A percentile compares a stretch with the other conserved stretches of the same genome.
These are phyloP conservation scores for Azemiops feae DNA, from an alignment of 2,113 vertebrate genomes.

Conservation along the genomic window DNA sequence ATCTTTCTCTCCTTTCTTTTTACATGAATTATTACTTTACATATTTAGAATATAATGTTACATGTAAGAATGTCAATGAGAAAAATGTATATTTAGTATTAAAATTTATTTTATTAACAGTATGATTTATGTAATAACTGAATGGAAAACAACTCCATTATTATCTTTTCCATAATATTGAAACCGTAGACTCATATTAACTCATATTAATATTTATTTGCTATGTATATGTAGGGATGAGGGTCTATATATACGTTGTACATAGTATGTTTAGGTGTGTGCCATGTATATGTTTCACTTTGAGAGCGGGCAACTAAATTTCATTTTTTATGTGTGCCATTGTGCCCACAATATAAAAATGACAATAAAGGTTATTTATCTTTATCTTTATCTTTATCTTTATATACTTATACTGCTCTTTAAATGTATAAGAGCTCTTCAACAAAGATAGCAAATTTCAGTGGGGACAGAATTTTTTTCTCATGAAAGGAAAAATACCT, in stretches of 20 bases:
- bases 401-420: background rate
- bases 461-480: background rate
- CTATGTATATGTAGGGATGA: too few species aligned
- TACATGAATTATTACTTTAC: background rate
- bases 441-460: background rate
- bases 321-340: too few species aligned
- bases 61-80: background rate
- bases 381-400: too few species aligned
- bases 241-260: too few species aligned
- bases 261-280: too few species aligned
- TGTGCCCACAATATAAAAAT: too few species aligned
- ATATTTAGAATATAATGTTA: background rate
- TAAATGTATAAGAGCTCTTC: background rate
- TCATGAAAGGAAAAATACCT: background rate
- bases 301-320: too few species aligned
- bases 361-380: too few species aligned
- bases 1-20: background rate
- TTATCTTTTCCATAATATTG: background rate
- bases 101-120: background rate
- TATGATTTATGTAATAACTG: background rate
- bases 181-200: background rate
- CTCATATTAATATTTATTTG: too few species aligned
- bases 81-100: background rate
- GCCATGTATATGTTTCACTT: too few species aligned
- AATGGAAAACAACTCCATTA: background rate